These are phyloP conservation scores for Rhinoraja longicauda DNA, from an alignment of 2,797 vertebrate genomes.

Conservation along the genomic window DNA sequence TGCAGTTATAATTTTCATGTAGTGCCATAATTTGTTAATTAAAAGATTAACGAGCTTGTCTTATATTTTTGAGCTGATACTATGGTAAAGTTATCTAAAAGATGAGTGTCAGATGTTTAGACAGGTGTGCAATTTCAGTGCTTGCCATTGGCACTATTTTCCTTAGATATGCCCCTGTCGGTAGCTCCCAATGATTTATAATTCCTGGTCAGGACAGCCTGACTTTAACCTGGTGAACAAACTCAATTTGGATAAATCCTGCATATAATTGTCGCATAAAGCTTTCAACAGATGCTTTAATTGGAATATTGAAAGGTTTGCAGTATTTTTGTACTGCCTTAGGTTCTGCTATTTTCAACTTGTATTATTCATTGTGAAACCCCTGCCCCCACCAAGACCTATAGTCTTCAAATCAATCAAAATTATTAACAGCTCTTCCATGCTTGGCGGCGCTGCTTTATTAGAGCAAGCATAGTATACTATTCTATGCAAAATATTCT, in stretches of 20 bases:
- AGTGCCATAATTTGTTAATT: too few relatives aligned
- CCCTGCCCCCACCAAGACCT: neutral
- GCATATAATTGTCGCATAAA: neutral
- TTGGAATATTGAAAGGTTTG: neutral
- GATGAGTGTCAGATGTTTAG: too few relatives aligned
- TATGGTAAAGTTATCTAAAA: too few relatives aligned
- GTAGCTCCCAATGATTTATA: neutral
- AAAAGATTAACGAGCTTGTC: too few relatives aligned
- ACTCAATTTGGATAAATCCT: neutral
- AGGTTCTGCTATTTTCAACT: neutral
- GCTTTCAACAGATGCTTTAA: neutral
- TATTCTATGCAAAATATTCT: neutral
- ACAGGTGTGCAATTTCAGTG: too few relatives aligned
- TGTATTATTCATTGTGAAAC: neutral
- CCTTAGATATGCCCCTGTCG: too few relatives aligned
- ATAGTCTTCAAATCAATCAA: neutral
- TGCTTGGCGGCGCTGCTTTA: neutral
- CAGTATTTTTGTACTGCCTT: neutral
- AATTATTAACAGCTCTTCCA: neutral
- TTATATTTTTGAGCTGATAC: too few relatives aligned
- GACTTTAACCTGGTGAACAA: neutral
- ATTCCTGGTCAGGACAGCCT: neutral
- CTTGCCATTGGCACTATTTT: too few relatives aligned
- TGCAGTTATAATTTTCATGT: too few relatives aligned
- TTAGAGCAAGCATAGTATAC: neutral